Base-by-base conservation (phyloP, 2,888 invertebrate genomes). In the Mongoloraphidia duomilia region DNA sequence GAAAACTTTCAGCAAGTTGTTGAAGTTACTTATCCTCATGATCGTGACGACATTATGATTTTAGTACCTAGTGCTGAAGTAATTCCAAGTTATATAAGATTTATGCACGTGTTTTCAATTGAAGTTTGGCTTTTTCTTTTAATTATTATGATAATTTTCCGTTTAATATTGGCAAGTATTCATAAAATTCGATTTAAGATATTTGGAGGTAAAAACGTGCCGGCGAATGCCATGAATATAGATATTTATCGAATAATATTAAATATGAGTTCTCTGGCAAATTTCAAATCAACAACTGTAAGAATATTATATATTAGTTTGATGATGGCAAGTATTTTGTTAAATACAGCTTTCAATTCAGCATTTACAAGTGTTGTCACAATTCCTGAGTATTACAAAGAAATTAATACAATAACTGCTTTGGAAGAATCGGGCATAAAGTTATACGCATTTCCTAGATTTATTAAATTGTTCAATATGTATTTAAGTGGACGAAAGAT, bases 21-120 rank as follows among this genome's bases (percentile, higher is more conserved):
- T 12, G 78, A 78, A 49, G 67, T 67, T 2, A 74, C 76, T 0
- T 68, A 72, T 45, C 73, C 75, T 3, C 63, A 74, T 8, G 63
- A 59, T 9, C 39, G 48, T 14, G 52, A 52, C 9, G 50, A 52
- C 48, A 41, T 52, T n/a, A 12, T 42, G 14, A 39, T 49, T 14
- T 14, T 50, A 34, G 49, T 52, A 3, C 52, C 52, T 4, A 12
- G 34, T 14, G 47, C 52, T 17, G 35, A 11, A 9, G 45, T n/a
- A 40, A 13, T 47, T 11, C 34, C 47, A 12, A 44, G 47, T 11
- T 42, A 42, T 44, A 37, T 14, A 26, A 52, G 50, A 47, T 49
- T 52, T 34, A 14, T 48, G 13, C 40, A 13, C 3, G 35, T 49
- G 9, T 52, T 52, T 14, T 43, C 44, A n/a, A 12, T 33, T 14